Conservation (phyloP, 2,113 vertebrate species). For the Triplophysa dalaica region DNA sequence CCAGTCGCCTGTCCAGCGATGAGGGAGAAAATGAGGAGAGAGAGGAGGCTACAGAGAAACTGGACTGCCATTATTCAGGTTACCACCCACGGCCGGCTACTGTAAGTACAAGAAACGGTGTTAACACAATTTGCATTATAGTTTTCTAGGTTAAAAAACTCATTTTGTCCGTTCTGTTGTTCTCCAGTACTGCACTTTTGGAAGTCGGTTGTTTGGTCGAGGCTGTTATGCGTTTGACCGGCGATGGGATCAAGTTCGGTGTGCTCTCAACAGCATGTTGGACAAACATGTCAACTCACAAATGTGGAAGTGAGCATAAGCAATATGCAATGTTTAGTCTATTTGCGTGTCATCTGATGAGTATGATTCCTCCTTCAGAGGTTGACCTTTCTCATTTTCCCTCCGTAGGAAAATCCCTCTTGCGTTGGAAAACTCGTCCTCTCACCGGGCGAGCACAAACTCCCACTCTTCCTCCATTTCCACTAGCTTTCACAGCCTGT, state of each 20-base stretch:
- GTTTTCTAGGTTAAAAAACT: too few relatives aligned
- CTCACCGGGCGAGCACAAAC: constrained; percentile 87
- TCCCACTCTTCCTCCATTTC: constrained; percentile 70
- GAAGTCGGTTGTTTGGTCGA: constrained; percentile 92
- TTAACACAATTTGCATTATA: not conserved
- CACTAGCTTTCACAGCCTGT: constrained; percentile 81
- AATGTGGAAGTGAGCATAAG: constrained; percentile 91
- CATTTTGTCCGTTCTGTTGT: not conserved
- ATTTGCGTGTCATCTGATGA: not conserved
- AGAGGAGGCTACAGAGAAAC: constrained; percentile 91
- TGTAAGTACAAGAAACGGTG: constrained; percentile 74
- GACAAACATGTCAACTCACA: constrained; percentile 96
- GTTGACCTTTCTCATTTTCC: not conserved
- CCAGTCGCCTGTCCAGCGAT: constrained; percentile 91
- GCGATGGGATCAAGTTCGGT: constrained; percentile 91
- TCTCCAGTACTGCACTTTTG: constrained; percentile 93
- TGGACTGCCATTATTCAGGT: constrained; percentile 99
- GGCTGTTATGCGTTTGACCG: constrained; percentile 92
- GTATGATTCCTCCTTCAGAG: not conserved
- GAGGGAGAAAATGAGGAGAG: constrained; percentile 97
- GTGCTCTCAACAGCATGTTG: constrained; percentile 91
- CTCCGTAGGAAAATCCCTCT: constrained; percentile 92
- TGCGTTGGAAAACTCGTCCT: constrained; percentile 80
- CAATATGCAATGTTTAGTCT: too few relatives aligned
- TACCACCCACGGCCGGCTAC: constrained; percentile 96